These are phyloP conservation scores for Apotomis capreana DNA, from an alignment of 2,888 invertebrate genomes.

Conservation along the genomic window DNA sequence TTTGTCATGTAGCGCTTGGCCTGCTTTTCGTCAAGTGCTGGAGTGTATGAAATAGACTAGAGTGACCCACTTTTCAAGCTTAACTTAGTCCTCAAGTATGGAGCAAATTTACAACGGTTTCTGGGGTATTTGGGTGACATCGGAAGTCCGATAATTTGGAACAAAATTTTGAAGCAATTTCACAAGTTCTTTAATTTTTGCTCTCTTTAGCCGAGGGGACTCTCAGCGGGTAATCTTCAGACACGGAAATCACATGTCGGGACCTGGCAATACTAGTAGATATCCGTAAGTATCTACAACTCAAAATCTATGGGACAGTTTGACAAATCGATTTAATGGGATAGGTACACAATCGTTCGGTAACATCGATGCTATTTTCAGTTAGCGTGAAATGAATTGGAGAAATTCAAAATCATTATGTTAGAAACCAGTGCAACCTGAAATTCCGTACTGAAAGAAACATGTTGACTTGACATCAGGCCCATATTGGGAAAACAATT, in stretches of 20 bases:
- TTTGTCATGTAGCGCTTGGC: slow-evolving; percentile 40
- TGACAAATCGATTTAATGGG: slow-evolving; percentile 21
- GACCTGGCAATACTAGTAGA: slow-evolving; percentile 85
- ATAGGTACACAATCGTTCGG: slow-evolving; percentile 6
- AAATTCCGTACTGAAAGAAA: neutral
- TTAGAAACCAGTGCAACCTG: neutral
- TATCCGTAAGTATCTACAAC: slow-evolving; percentile 85
- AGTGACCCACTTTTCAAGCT: slow-evolving; percentile 14
- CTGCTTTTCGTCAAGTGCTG: slow-evolving; percentile 41
- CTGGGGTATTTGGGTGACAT: slow-evolving; percentile 16
- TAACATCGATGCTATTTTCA: neutral
- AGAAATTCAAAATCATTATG: neutral
- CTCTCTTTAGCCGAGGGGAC: slow-evolving; percentile 86
- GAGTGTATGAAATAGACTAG: slow-evolving; percentile 23
- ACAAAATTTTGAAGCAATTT: slow-evolving; percentile 25
- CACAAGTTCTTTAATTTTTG: slow-evolving; percentile 48
- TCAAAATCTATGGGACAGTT: slow-evolving; percentile 33
- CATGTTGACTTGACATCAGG: neutral
- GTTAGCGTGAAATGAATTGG: neutral
- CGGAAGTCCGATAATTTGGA: neutral
- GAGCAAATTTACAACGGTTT: slow-evolving; percentile 2
- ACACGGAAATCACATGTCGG: slow-evolving; percentile 88
- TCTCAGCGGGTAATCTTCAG: slow-evolving; percentile 89
- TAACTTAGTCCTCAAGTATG: neutral
- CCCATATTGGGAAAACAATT: neutral